Conservation (phyloP, 2,113 vertebrate genomes). For the Nibea coibor region DNA sequence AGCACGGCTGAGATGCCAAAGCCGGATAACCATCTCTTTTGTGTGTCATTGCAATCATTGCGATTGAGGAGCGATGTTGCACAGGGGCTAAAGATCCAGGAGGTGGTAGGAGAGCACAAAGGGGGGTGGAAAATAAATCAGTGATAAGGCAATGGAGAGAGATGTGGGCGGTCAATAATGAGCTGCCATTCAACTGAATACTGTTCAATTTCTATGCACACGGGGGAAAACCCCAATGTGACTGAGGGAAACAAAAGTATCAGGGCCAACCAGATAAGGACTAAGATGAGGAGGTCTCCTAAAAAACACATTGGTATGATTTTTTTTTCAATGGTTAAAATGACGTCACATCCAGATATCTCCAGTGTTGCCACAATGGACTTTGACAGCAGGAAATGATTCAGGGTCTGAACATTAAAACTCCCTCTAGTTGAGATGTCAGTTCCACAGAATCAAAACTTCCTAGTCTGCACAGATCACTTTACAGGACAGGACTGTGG, state of each 20-base stretch:
- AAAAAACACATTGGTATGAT: background rate
- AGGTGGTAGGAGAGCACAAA: slow-evolving; percentile 36
- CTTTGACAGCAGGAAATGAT: slow-evolving; percentile 9
- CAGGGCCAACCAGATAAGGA: slow-evolving; percentile 15
- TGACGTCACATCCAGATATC: background rate
- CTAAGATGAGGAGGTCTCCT: background rate
- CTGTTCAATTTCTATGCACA: slow-evolving; percentile 8
- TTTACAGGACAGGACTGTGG: background rate
- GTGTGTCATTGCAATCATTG: slow-evolving; percentile 53
- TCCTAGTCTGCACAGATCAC: background rate
- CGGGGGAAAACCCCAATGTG: background rate
- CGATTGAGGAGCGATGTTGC: slow-evolving; percentile 26
- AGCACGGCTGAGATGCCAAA: slow-evolving; percentile 56
- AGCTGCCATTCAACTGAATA: slow-evolving; percentile 19
- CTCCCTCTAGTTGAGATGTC: background rate
- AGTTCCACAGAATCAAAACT: slow-evolving; percentile 24
- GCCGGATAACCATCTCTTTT: slow-evolving; percentile 62
- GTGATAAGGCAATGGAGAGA: slow-evolving; percentile 29
- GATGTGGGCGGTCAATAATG: background rate
- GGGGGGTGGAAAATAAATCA: slow-evolving; percentile 45
- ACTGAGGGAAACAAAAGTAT: slow-evolving; percentile 12
- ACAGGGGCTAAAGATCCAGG: slow-evolving; percentile 15
- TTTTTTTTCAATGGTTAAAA: too few species aligned
- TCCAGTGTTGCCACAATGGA: background rate
- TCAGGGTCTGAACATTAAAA: background rate